Evolutionary conservation across 2,797 vertebrate species (phyloP), one percentile per base, ranked within the genome.

Genomic region (Clamator glandarius): DNA sequence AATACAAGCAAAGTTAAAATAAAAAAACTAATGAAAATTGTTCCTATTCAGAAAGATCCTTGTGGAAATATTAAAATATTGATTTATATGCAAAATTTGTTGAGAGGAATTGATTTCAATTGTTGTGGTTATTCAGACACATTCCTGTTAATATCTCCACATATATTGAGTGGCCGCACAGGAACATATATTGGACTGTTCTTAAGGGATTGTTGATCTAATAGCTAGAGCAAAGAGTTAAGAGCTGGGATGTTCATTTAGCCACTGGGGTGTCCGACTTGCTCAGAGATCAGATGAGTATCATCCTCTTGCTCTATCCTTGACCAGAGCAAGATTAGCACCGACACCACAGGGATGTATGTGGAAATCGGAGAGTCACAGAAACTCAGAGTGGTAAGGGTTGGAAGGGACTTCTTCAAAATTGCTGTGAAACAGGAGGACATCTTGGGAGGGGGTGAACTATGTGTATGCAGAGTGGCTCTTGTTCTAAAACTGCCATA

Each of bases 271-370:
- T 31, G 35, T 74, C 70, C 66, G 48, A 33, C 39, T 59, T 87
- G n/a, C 42, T 89, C 57, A 87, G 74, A 87, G 87, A 70, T 23
- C 1, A 2, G 25, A 31, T 26, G 24, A 44, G 5, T 64, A 24
- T 64, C 20, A 54, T n/a, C 29, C 39, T 87, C 16, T 48, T 87
- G 23, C 50, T 89, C 20, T 50, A 64, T 8, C 35, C 35, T 77
- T 0, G 0, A n/a, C 54, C 76, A 46, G 36, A 67, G 41, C 44
- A 64, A 67, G 31, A 36, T 75, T 50, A 39, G 42, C 36, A 33
- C 25, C 0, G 0, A 17, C 36, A 15, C n/a, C 24, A 26, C 5
- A 2, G 67, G 61, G 63, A 63, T 0, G 0, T 17, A 16, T 21
- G 48, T 48, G 46, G 46, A 24, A 48, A 48, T 48, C 46, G 48